These are phyloP conservation scores for Edolisoma coerulescens DNA, from an alignment of 2,113 vertebrate species.

Conservation along the genomic window DNA sequence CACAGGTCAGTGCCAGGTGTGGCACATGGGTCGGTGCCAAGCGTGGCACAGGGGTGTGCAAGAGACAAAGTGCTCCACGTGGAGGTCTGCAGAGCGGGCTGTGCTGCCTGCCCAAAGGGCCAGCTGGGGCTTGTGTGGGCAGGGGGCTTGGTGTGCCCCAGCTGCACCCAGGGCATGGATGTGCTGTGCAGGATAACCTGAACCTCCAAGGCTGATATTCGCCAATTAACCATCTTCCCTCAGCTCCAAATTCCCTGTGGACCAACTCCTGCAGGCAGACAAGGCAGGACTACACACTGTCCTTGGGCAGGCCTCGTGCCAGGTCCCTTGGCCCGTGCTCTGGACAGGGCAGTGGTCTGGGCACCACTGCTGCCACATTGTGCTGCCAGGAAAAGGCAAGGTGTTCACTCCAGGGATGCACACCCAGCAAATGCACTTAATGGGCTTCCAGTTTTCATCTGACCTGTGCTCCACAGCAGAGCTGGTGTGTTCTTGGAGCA, in stretches of 20 bases:
- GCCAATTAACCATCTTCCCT: fast-evolving
- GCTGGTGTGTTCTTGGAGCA: background rate
- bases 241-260: background rate
- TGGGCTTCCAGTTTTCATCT: background rate
- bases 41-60: background rate
- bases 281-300: fast-evolving
- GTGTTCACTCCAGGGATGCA: background rate
- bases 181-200: background rate
- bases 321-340: background rate
- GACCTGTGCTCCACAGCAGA: background rate
- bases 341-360: background rate
- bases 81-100: background rate
- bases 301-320: fast-evolving
- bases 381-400: background rate
- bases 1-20: background rate
- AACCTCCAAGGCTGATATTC: background rate
- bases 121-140: background rate
- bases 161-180: background rate
- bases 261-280: background rate
- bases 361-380: background rate
- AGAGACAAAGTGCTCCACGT: fast-evolving
- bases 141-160: background rate
- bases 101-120: background rate
- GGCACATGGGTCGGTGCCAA: background rate
- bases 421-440: background rate